phyloP scores from a whole-genome alignment of 2,113 vertebrate genomes.

The Craseonycteris thonglongyai region DNA sequence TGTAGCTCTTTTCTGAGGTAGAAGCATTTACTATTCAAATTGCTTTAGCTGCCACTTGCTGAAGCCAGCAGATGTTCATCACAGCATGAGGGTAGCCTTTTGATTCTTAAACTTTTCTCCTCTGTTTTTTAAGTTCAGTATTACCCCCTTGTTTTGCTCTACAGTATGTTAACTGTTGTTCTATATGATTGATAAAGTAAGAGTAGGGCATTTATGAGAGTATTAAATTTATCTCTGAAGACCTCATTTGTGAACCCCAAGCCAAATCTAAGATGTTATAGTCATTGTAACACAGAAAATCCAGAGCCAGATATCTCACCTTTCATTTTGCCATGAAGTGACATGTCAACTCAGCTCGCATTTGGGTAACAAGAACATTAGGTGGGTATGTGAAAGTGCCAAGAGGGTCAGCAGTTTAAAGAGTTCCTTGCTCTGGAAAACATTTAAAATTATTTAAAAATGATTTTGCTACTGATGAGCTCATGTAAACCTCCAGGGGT shows the following conservation, averaged over 20 bases:
- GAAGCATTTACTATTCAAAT: conserved; percentile 16
- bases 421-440: conserved; percentile 37
- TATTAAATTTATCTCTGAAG: neutral
- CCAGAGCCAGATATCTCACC: neutral
- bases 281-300: neutral
- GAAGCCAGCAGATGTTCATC: conserved; percentile 21
- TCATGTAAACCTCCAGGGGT: conserved; percentile 32
- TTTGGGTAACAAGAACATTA: neutral
- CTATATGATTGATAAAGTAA: neutral
- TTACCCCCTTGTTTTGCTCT: neutral
- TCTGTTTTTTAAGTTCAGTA: neutral
- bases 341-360: neutral
- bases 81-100: neutral
- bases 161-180: neutral
- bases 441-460: conserved; percentile 14
- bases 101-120: neutral
- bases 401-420: neutral
- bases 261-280: neutral
- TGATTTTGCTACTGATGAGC: conserved; percentile 38
- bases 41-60: neutral
- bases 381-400: neutral
- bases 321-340: neutral
- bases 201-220: neutral
- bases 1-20: neutral
- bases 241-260: neutral